Base-by-base conservation (phyloP, 2,113 vertebrate species). In the Junco hyemalis region DNA sequence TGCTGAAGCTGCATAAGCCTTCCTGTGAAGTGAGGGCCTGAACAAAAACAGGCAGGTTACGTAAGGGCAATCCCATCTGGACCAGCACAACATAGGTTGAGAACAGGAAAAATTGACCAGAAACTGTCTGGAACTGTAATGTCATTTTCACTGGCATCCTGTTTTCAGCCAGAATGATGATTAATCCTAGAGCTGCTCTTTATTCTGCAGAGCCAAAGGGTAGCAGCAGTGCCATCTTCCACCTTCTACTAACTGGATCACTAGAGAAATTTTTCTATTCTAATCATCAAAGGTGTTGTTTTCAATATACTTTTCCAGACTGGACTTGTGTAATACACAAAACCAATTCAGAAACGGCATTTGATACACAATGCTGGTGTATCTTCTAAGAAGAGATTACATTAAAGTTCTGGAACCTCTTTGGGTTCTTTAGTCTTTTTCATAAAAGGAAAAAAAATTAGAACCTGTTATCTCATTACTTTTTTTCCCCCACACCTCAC, bases 301-400 rank as follows among this genome's bases (percentile, higher is more conserved):
- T 85, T 69, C 54, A 47, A 47, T 59, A 42, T n/a, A 21, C 19
- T 93, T 83, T 69, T 86, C 65, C 31, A 51, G 53, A 36, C 36
- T 60, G 38, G 21, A 83, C 56, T 90, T 88, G 19, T 71, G 24
- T 61, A 88, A 77, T 53, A 71, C 29, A 40, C 4, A 87, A 84
- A 93, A 63, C 28, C 23, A 28, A 81, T 93, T 93, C 63, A 92
- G 53, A 95, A 94, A 91, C 12, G 69, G 31, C 48, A 89, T 59
- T 81, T 81, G 48, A 81, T 86, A 74, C 51, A 78, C 40, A 85
- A 0, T 68, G 31, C 57, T 85, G 36, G n/a, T 96, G 35, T 60
- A 36, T 95, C 50, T 72, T 61, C 56, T 64, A 69, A 85, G 60
- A 81, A 51, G 69, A 70, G 17, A 74, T n/a, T 42, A 53, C 40